A percentile compares a stretch with the other conserved stretches of the same genome.
phyloP scores from a whole-genome alignment of 64 coral and sea anemone genomes.

The Montipora efflorescens region DNA sequence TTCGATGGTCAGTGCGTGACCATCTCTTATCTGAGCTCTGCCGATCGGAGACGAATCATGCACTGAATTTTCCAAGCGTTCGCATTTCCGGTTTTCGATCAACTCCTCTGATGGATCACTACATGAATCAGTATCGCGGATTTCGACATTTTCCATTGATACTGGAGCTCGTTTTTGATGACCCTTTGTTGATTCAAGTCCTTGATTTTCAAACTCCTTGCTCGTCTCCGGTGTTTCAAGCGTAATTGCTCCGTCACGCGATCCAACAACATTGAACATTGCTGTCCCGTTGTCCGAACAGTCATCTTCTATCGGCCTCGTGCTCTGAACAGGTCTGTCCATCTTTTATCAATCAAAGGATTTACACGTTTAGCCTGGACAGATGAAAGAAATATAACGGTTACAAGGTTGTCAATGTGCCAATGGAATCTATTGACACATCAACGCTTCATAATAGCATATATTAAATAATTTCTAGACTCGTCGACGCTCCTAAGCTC shows the following conservation, averaged over 20 bases:
- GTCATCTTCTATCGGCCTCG: background rate
- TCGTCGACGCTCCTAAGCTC: background rate
- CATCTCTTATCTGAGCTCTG: background rate
- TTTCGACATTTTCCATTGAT: background rate
- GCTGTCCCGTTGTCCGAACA: background rate
- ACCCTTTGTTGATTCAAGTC: background rate
- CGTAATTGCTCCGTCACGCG: background rate
- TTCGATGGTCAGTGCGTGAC: background rate
- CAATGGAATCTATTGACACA: background rate
- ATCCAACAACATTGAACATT: background rate
- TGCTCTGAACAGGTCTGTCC: background rate
- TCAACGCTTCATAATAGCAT: background rate
- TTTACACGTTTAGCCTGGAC: background rate
- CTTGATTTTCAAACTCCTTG: background rate
- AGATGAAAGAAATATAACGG: background rate
- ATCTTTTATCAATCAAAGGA: background rate
- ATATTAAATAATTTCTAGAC: conserved; percentile 33
- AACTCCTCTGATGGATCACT: background rate
- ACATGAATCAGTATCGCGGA: background rate
- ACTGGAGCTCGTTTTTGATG: background rate
- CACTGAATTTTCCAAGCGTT: background rate
- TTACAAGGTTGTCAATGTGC: conserved; percentile 13
- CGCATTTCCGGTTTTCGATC: conserved; percentile 22
- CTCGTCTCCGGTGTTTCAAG: background rate
- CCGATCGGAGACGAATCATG: background rate